Evolutionary conservation across 2,888 invertebrate genomes (phyloP).

Genomic region (Ophion ventricosus): DNA sequence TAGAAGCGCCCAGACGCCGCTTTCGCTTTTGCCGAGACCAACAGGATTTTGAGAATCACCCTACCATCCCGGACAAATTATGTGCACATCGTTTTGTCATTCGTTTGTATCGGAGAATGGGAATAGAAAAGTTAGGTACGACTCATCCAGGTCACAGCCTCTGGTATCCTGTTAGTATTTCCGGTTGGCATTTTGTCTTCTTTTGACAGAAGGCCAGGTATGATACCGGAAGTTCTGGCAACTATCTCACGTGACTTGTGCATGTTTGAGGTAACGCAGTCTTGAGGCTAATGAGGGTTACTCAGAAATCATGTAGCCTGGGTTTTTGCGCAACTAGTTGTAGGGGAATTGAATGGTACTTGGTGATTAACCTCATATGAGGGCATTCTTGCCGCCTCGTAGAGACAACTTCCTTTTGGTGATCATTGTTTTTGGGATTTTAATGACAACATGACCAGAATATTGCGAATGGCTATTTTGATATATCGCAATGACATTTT

Average conservation of each 20-base stretch:
- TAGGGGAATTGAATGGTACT: too few species aligned
- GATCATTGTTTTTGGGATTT: too few species aligned
- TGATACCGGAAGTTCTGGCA: background rate
- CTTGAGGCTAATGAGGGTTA: background rate
- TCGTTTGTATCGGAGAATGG: background rate
- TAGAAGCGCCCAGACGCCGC: constrained; percentile 56
- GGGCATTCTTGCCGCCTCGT: too few species aligned
- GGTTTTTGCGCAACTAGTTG: too few species aligned
- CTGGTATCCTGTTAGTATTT: background rate
- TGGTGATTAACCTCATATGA: too few species aligned
- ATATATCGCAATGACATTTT: too few species aligned
- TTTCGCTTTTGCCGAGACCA: background rate
- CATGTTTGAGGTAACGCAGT: background rate
- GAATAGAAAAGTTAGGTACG: background rate
- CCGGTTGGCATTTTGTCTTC: background rate
- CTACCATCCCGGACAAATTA: constrained; percentile 30
- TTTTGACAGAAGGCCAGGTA: background rate
- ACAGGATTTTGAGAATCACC: background rate
- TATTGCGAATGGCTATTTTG: too few species aligned
- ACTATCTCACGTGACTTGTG: background rate
- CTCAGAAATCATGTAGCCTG: background rate
- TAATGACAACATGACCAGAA: too few species aligned
- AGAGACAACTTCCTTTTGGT: too few species aligned
- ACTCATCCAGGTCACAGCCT: background rate
- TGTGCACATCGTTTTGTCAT: constrained; percentile 14